These are phyloP conservation scores for Thymelicus lineola DNA, from an alignment of 2,888 invertebrate species.

Conservation along the genomic window DNA sequence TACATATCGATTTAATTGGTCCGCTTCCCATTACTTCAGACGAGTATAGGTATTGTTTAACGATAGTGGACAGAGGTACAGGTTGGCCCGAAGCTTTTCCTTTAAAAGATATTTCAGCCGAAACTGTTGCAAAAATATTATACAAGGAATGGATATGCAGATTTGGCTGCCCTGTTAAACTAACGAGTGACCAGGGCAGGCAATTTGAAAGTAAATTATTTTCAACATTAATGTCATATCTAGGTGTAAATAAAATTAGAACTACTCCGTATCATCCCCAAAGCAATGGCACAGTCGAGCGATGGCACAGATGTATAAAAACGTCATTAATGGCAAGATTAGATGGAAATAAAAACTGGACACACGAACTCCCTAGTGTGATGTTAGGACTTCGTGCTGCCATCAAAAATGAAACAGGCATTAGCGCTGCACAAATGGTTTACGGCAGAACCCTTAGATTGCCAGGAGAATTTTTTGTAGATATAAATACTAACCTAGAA, in stretches of 20 bases:
- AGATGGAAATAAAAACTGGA: conserved; percentile 14
- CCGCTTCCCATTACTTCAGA: conserved; percentile 36
- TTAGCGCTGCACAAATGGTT: conserved; percentile 23
- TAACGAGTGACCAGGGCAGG: conserved; percentile 30
- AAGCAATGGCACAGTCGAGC: conserved; percentile 7
- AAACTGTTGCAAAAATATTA: conserved; percentile 45
- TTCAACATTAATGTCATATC: conserved; percentile 12
- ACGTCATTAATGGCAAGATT: conserved; percentile 9
- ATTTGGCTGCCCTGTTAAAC: conserved; percentile 27
- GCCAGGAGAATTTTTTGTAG: conserved; percentile 17
- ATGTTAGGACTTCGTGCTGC: conserved; percentile 35
- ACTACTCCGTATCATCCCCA: conserved; percentile 27
- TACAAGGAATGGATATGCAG: conserved; percentile 36
- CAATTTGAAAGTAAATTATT: conserved; percentile 21
- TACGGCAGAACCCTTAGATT: not conserved
- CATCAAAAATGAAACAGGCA: conserved; percentile 21
- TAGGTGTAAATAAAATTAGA: conserved; percentile 16
- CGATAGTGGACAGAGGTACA: conserved; percentile 41
- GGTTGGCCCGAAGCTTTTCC: conserved; percentile 44
- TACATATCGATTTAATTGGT: conserved; percentile 41
- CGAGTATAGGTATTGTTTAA: conserved; percentile 42
- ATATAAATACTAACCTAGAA: conserved; percentile 1
- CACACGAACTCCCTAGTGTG: conserved; percentile 26
- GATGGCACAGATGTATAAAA: conserved; percentile 10
- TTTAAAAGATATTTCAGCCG: conserved; percentile 44